Percentiles rank a stretch among this genome's conserved stretches.
Evolutionary conservation across 2,113 vertebrate genomes (phyloP).

Genomic region (Gobius niger): DNA sequence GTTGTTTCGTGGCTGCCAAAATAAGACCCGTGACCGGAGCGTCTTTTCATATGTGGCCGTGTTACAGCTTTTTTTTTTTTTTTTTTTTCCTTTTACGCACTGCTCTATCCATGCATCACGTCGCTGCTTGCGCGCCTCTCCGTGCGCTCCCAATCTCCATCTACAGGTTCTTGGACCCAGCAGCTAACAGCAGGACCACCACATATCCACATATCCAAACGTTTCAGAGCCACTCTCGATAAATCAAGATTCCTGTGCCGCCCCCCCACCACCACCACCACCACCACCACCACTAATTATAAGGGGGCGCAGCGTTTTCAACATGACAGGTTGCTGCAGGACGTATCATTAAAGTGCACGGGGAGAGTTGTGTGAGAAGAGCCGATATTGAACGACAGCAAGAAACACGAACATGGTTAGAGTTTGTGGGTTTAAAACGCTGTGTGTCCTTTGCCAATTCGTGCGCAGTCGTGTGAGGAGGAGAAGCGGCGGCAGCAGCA

Average conservation of each 20-base stretch:
- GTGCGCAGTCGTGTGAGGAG: slow-evolving; percentile 48
- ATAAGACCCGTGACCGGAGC: not conserved
- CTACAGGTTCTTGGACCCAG: slow-evolving; percentile 66
- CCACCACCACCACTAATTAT: slow-evolving; percentile 19
- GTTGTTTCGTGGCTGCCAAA: slow-evolving; percentile 16
- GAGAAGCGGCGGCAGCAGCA: slow-evolving; percentile 54
- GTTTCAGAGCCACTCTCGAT: slow-evolving; percentile 34
- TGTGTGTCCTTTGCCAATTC: slow-evolving; percentile 22
- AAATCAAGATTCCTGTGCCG: slow-evolving; percentile 29
- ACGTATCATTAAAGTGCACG: slow-evolving; percentile 55
- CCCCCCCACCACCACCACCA: no score
- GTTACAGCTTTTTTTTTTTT: not conserved
- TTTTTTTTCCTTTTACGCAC: slow-evolving; percentile 19
- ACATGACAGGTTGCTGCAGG: slow-evolving; percentile 64
- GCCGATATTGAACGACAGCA: not conserved
- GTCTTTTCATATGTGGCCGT: slow-evolving; percentile 6
- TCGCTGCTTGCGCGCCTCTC: slow-evolving; percentile 36
- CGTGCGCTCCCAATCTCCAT: slow-evolving; percentile 50
- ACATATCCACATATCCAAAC: slow-evolving; percentile 7
- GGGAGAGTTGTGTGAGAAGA: not conserved
- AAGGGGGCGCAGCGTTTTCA: slow-evolving; percentile 32
- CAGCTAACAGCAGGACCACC: slow-evolving; percentile 19
- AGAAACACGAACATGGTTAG: not conserved
- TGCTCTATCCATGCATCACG: slow-evolving; percentile 14
- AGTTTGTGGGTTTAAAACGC: slow-evolving; percentile 1